These are phyloP conservation scores for Gari tellinella DNA, from an alignment of 2,888 invertebrate species.

Conservation along the genomic window DNA sequence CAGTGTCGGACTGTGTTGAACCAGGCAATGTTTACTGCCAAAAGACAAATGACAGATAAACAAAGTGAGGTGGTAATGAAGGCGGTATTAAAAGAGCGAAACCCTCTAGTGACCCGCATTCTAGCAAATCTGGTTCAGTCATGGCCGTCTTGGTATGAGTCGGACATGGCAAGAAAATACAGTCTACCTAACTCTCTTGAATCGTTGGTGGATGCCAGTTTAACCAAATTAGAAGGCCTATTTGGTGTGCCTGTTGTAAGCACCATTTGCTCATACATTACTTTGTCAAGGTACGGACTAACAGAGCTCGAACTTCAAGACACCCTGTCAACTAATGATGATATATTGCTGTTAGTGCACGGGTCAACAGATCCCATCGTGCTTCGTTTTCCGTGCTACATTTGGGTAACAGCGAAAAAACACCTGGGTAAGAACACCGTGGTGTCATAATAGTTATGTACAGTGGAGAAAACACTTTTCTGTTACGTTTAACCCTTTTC, in stretches of 20 bases:
- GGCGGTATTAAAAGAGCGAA: slow-evolving; percentile 29
- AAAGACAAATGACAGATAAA: slow-evolving; percentile 42
- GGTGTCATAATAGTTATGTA: too few species aligned
- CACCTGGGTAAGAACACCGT: slow-evolving; percentile 60
- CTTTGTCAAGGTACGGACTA: slow-evolving; percentile 66
- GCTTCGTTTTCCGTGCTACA: slow-evolving; percentile 50
- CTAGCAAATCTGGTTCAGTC: slow-evolving; percentile 26
- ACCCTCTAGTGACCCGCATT: slow-evolving; percentile 36
- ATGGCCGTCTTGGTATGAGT: slow-evolving; percentile 14
- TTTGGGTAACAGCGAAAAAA: slow-evolving; percentile 48
- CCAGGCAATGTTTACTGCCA: slow-evolving; percentile 31
- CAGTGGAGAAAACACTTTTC: too few species aligned
- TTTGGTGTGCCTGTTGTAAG: slow-evolving; percentile 61
- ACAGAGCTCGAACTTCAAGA: slow-evolving; percentile 76
- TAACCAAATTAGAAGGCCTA: slow-evolving; percentile 51
- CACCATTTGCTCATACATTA: slow-evolving; percentile 66
- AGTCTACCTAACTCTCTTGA: neutral
- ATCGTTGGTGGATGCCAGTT: too few species aligned
- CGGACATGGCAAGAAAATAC: too few species aligned
- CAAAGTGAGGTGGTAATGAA: slow-evolving; percentile 47
- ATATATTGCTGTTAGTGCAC: slow-evolving; percentile 66
- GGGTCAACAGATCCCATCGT: slow-evolving; percentile 33
- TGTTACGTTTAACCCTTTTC: too few species aligned
- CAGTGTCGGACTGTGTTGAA: slow-evolving; percentile 43
- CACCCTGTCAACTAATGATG: slow-evolving; percentile 71